Evolutionary conservation across 2,113 vertebrate genomes (phyloP).

Genomic region (Sitta europaea): DNA sequence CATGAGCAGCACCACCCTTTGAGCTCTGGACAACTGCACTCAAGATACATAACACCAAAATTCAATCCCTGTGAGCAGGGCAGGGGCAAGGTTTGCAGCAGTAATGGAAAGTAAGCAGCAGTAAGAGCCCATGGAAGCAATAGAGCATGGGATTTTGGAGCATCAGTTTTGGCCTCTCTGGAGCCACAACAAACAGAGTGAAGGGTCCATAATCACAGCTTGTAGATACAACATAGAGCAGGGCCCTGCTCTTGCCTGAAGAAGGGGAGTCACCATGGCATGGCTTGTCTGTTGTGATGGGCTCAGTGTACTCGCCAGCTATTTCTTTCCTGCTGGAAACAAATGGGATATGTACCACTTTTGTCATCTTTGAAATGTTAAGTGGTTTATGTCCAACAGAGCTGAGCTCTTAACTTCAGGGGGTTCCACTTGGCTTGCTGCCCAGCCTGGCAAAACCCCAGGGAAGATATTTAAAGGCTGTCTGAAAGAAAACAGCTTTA

Average conservation of each 20-base stretch:
- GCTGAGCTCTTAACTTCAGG: conserved; percentile 29
- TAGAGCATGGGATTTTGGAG: neutral
- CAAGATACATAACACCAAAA: neutral
- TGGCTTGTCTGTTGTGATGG: neutral
- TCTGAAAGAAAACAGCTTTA: conserved; percentile 40
- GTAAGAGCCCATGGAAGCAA: neutral
- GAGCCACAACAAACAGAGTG: neutral
- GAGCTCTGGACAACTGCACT: neutral
- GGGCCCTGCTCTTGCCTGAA: neutral
- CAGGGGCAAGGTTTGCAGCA: rapidly evolving
- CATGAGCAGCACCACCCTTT: neutral
- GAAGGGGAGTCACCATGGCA: neutral
- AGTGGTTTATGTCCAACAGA: conserved; percentile 29
- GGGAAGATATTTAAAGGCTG: conserved; percentile 23
- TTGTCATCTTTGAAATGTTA: conserved; percentile 13
- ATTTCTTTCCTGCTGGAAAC: neutral
- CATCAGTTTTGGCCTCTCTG: neutral
- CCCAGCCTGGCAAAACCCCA: conserved; percentile 25
- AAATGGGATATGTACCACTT: neutral
- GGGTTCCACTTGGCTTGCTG: conserved; percentile 51
- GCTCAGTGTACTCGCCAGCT: neutral
- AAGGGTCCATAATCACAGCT: neutral
- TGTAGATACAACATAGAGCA: rapidly evolving
- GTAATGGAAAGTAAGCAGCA: neutral
- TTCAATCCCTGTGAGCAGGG: neutral